phyloP scores from a whole-genome alignment of 2,888 invertebrate genomes.

The Morpho deidamia region DNA sequence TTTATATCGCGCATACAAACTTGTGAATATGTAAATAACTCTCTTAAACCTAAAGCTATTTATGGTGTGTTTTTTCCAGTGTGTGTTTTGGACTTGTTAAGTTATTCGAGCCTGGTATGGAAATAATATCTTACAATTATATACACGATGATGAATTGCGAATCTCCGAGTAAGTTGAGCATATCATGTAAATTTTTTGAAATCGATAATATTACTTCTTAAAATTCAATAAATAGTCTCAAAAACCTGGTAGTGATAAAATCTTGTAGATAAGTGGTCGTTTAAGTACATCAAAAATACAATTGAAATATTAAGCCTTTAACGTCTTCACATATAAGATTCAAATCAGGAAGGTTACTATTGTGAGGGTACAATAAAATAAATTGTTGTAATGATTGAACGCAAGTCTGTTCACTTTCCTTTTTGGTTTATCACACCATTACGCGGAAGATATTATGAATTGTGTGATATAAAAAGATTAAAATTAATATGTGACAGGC shows the following conservation, averaged over 20 bases:
- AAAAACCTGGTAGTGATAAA: constrained; percentile 9
- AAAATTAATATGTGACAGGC: neutral
- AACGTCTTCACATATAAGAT: constrained; percentile 1
- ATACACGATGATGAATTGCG: too few relatives aligned
- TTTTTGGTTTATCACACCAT: constrained; percentile 3
- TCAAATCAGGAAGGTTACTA: neutral
- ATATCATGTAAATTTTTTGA: too few relatives aligned
- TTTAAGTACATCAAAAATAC: constrained; percentile 1
- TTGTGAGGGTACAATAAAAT: constrained; percentile 7
- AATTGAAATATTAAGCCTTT: constrained; percentile 6
- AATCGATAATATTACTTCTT: too few relatives aligned
- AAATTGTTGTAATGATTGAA: constrained; percentile 11
- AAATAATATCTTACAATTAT: too few relatives aligned
- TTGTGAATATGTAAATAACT: too few relatives aligned
- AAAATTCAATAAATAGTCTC: too few relatives aligned
- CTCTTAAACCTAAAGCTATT: too few relatives aligned
- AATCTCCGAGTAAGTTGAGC: too few relatives aligned
- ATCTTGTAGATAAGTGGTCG: constrained; percentile 16
- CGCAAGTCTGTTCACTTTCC: constrained; percentile 4
- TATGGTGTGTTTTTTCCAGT: too few relatives aligned
- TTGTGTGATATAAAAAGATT: constrained; percentile 1
- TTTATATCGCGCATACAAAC: too few relatives aligned
- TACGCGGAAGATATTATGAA: constrained; percentile 4
- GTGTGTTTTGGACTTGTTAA: too few relatives aligned
- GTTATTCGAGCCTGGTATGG: too few relatives aligned